phyloP scores from a whole-genome alignment of 2,113 vertebrate species.

The Cepphus grylle region DNA sequence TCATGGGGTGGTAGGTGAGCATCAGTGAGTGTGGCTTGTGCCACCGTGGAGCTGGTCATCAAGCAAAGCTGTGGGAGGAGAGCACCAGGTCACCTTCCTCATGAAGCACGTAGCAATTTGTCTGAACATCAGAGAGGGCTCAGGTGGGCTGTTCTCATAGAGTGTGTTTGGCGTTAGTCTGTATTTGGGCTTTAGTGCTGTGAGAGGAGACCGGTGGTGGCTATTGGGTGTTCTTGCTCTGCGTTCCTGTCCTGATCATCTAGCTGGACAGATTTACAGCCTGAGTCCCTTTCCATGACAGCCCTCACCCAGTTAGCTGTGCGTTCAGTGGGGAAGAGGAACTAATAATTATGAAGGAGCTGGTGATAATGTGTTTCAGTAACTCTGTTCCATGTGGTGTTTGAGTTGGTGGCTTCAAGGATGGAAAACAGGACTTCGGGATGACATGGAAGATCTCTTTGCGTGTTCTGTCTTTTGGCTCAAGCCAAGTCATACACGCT shows the following conservation, averaged over 20 bases:
- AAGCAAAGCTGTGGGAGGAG: not conserved
- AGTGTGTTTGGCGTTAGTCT: not conserved
- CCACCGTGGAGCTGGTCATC: fast-evolving
- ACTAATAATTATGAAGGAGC: not conserved
- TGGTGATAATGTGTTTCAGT: not conserved
- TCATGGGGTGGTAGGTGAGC: fast-evolving
- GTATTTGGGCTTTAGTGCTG: not conserved
- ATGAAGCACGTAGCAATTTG: not conserved
- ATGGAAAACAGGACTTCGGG: not conserved
- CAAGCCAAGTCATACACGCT: fast-evolving
- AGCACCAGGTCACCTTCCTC: fast-evolving
- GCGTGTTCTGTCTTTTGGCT: not conserved
- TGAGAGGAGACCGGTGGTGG: not conserved
- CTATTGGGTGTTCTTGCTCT: not conserved
- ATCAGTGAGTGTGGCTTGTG: not conserved
- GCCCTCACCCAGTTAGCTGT: not conserved
- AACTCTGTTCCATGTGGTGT: not conserved
- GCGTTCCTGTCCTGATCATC: not conserved
- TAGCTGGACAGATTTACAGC: not conserved
- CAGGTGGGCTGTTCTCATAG: not conserved
- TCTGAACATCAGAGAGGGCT: not conserved
- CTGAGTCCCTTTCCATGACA: not conserved
- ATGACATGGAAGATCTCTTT: not conserved
- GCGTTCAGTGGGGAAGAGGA: not conserved
- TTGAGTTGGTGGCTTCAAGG: not conserved